Evolutionary conservation across 2,113 vertebrate genomes (phyloP).

Genomic region (Dendrocopos noguchii): DNA sequence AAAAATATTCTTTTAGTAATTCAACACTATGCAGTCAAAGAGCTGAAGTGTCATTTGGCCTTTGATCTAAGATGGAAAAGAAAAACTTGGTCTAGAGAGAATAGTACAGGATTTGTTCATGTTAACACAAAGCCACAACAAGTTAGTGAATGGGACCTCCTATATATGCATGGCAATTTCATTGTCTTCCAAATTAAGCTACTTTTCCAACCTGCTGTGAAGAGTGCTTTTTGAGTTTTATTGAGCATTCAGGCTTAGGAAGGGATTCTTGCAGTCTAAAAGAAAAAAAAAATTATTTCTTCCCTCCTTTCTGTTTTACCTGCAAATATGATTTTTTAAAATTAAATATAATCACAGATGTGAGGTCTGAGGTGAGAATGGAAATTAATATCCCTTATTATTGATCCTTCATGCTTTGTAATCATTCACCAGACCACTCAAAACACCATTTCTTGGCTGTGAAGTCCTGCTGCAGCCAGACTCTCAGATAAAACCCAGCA

Average conservation of each 20-base stretch:
- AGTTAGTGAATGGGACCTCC: conserved; percentile 6
- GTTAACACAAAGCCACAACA: conserved; percentile 24
- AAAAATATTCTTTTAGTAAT: not conserved
- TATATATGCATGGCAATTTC: not conserved
- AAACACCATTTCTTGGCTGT: not conserved
- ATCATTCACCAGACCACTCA: conserved; percentile 1
- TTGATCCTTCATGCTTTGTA: conserved; percentile 26
- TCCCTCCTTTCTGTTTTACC: conserved; percentile 20
- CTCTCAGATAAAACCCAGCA: not conserved
- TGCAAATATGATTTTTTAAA: conserved; percentile 59
- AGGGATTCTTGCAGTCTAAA: not conserved
- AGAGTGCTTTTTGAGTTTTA: conserved; percentile 9
- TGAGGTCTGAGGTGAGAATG: conserved; percentile 13
- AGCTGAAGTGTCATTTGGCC: not conserved
- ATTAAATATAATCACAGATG: conserved; percentile 56
- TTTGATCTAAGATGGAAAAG: conserved; percentile 16
- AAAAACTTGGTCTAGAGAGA: conserved; percentile 25
- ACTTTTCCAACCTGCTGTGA: conserved; percentile 10
- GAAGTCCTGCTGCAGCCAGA: not conserved
- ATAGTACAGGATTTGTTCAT: conserved; percentile 9
- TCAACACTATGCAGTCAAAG: not conserved
- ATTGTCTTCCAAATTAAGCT: conserved; percentile 48
- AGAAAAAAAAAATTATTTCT: conserved; percentile 61
- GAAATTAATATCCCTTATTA: conserved; percentile 43
- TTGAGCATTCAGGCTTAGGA: conserved; percentile 26